Conservation (phyloP, 1,140 invertebrate genomes). For the Lucilia sericata region DNA sequence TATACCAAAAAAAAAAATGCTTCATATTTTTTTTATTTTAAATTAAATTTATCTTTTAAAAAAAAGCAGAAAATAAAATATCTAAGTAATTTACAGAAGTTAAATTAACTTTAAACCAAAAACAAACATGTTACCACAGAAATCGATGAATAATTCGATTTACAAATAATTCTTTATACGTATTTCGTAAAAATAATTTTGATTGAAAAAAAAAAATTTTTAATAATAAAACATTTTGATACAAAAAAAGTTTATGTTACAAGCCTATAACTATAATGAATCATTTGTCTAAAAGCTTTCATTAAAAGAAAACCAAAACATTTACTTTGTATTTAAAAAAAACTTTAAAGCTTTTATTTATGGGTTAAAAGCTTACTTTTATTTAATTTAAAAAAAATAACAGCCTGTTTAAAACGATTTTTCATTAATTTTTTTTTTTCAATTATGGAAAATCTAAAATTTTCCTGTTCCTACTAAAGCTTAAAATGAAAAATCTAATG, state of each 20-base stretch:
- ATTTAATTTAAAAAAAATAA: not conserved
- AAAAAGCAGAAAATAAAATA: not conserved
- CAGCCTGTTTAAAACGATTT: not conserved
- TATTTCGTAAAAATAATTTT: conserved; percentile 23
- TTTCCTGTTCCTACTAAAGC: not conserved
- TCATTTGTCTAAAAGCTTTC: too few relatives aligned
- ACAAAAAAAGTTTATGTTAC: not conserved
- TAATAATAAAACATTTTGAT: conserved; percentile 40
- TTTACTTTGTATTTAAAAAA: conserved; percentile 35
- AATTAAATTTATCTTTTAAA: not conserved
- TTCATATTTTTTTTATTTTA: not conserved
- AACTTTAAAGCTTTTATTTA: conserved; percentile 4
- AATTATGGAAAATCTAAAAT: not conserved
- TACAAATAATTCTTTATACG: not conserved
- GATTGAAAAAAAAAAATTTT: not conserved
- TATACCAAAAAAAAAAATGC: not conserved
- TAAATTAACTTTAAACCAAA: not conserved
- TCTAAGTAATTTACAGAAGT: conserved; percentile 50
- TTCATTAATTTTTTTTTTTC: not conserved
- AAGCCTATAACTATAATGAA: too few relatives aligned
- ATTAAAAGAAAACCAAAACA: not conserved
- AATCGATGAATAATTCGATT: conserved; percentile 48
- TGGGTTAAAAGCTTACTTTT: not conserved
- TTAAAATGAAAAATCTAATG: conserved; percentile 47
- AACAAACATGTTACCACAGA: conserved; percentile 47